Base-by-base conservation (phyloP, 2,113 vertebrate genomes). In the Forbesichthys papilliferus region DNA sequence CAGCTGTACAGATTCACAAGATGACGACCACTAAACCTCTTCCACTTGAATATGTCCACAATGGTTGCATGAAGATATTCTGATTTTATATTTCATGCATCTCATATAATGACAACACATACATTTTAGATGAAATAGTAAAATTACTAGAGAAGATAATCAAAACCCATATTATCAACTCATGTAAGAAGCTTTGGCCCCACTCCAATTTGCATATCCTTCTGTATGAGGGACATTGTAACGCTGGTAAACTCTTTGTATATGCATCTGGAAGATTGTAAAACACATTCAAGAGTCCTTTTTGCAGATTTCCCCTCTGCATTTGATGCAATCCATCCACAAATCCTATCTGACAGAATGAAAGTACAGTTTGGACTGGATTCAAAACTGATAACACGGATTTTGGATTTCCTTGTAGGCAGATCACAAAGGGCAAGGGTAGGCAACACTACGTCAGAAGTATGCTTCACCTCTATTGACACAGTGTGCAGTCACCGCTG, bases 351-450 rank as follows among this genome's bases (percentile, higher is more conserved):
- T 27, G 16, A 57, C 52, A 0, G 75, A 64, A 64, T 66, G 18
- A 81, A 78, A 75, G 0, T 48, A 49, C 8, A 61, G 7, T 61
- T 61, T 34, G 8, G 11, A 61, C 33, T 61, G 11, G 20, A 61
- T 27, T 61, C 58, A 61, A 61, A 3, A 61, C 58, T 61, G 5
- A 61, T 61, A 4, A 52, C 5, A 52, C n/a, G 53, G 53, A 18
- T 54, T 14, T 54, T 18, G 13, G 12, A 54, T 14, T 61, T 61
- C 60, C 34, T 46, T 4, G 46, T 46, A 9, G 60, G 60, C 34
- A 42, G 60, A 42, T 42, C 60, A 12, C 60, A 61, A 61, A 46
- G 12, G 13, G 12, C 46, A 61, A 61, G 13, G 61, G 42, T 63
- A 20, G 55, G 55, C 16, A 57, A 57, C 20, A 56, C 16, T 5